Base-by-base conservation (phyloP, 2,888 invertebrate species). In the Nomada ruficornis region DNA sequence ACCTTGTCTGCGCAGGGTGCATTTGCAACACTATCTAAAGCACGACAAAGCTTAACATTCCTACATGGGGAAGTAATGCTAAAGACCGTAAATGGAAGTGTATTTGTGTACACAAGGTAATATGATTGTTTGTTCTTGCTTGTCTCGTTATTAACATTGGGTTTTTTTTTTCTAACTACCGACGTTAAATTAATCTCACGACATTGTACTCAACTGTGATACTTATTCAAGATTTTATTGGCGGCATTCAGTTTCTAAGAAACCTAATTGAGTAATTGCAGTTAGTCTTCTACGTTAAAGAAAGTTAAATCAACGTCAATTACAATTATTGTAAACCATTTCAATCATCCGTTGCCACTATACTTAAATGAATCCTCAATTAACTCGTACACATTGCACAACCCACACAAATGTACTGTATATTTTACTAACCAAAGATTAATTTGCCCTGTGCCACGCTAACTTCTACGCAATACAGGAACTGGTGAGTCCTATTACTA, bases 21-120 rank as follows among this genome's bases (percentile, higher is more conserved):
- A 50, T 94, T 95, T 87, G 89, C 92, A 57, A 93, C 92, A 18
- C 90, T 95, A 29, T 87, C 94, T 4, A 93, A 94, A 80, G 92
- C 94, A 10, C 93, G 95, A 47, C 88, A 91, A 0, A 95, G 96
- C 78, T 95, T 95, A 13, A 96, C 96, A 42, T 95, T 97, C 78
- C 95, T 96, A 94, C 96, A 96, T 93, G 97, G 97, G 0, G 87
- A 89, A 1, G 92, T 89, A 1, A 90, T 91, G 36, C 77, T 87
- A 4, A 84, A 86, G 47, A 82, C 93, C 60, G 64, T 94, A 7
- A 95, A 95, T 77, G 94, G 94, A 73, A 94, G 94, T 1, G 94
- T 97, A 76, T 94, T 97, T 63, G 96, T 96, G 0, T 96, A 96
- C 88, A 96, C 96, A 77, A 96, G 97, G 97, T 97, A 94, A 94